Evolutionary conservation across 2,797 vertebrate genomes (phyloP).

Genomic region (Lagocephalus sceleratus): DNA sequence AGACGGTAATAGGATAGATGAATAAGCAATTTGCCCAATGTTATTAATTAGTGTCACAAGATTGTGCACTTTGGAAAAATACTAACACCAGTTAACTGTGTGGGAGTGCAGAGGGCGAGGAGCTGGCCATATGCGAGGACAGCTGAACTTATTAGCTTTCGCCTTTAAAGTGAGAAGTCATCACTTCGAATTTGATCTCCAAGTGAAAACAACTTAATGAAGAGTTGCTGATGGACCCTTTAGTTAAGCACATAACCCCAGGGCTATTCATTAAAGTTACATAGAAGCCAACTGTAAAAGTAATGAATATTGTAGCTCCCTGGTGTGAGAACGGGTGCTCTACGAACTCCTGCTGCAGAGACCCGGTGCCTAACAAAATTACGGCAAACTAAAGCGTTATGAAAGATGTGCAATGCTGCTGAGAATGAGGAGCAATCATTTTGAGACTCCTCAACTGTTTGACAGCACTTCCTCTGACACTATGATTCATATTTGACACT

Average conservation of each 20-base stretch:
- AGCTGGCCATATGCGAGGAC: constrained; percentile 25
- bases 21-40: constrained; percentile 37
- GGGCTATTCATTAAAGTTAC: constrained; percentile 43
- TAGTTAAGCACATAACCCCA: constrained; percentile 39
- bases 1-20: constrained; percentile 22
- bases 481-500: no score
- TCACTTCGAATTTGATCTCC: constrained; percentile 41
- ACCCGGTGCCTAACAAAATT: constrained; percentile 15
- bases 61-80: background rate
- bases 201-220: constrained; percentile 45
- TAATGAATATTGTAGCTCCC: constrained; percentile 51
- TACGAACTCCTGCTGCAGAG: no score
- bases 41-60: constrained; percentile 22
- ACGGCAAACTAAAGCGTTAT: background rate
- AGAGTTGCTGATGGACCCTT: constrained; percentile 40
- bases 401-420: no score
- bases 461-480: no score
- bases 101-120: constrained; percentile 18
- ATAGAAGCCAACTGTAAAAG: constrained; percentile 53
- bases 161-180: constrained; percentile 28
- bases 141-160: constrained; percentile 35
- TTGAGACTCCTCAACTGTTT: no score
- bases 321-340: constrained; percentile 23
- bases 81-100: constrained; percentile 9
- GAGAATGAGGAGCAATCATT: no score